These are phyloP conservation scores for Larimichthys crocea DNA, from an alignment of 2,113 vertebrate genomes.

Conservation along the genomic window DNA sequence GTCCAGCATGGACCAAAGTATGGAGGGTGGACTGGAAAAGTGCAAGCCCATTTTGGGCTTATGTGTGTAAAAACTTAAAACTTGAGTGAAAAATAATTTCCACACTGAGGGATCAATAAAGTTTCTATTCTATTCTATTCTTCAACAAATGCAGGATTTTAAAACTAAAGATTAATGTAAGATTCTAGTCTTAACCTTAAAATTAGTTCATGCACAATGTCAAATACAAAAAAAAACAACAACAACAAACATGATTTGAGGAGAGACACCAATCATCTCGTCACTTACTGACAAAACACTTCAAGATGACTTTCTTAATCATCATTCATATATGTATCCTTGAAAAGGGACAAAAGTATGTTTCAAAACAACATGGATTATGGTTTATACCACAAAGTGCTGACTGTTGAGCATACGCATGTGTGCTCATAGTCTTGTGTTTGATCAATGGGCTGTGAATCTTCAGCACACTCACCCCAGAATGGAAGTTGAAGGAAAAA, in stretches of 20 bases:
- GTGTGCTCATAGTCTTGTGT: slow-evolving; percentile 15
- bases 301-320: slow-evolving; percentile 22
- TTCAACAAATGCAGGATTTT: not conserved
- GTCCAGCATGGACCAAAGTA: too few relatives aligned
- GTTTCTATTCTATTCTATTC: too few relatives aligned
- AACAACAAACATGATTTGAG: not conserved
- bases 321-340: slow-evolving; percentile 16
- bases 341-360: slow-evolving; percentile 6
- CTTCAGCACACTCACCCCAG: slow-evolving; percentile 60
- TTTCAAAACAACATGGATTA: slow-evolving; percentile 50
- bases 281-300: not conserved
- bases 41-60: too few relatives aligned
- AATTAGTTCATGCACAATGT: not conserved
- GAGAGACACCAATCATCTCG: not conserved
- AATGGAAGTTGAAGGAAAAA: slow-evolving; percentile 58
- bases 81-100: too few relatives aligned
- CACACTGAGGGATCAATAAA: too few relatives aligned
- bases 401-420: slow-evolving; percentile 29
- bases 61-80: too few relatives aligned
- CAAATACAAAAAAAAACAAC: too few relatives aligned
- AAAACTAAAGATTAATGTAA: not conserved
- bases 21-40: too few relatives aligned
- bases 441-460: slow-evolving; percentile 58
- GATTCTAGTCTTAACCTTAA: not conserved
- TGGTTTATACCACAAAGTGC: slow-evolving; percentile 35